These are phyloP conservation scores for Epirrhoe alternata DNA, from an alignment of 2,888 invertebrate species.

Conservation along the genomic window DNA sequence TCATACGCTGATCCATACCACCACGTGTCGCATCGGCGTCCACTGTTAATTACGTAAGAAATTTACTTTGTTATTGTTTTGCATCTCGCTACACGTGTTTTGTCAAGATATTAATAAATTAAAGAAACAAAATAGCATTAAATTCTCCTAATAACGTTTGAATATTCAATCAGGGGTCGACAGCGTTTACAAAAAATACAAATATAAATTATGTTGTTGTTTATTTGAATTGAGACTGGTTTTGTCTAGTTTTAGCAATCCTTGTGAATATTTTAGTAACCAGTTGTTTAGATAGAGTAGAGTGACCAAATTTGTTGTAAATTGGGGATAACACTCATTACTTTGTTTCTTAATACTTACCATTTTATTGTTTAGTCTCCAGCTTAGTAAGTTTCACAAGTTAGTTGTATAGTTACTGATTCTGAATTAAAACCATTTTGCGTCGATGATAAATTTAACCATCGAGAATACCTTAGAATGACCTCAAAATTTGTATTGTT, in stretches of 20 bases:
- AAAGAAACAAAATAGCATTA: not conserved
- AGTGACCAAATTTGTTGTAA: slow-evolving; percentile 28
- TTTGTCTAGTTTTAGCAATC: slow-evolving; percentile 44
- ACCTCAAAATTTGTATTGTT: not conserved
- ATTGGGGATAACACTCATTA: too few relatives aligned
- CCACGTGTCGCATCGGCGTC: slow-evolving; percentile 11
- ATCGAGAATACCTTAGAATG: not conserved
- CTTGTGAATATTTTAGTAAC: slow-evolving; percentile 47
- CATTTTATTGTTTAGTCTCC: not conserved
- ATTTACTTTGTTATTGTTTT: slow-evolving; percentile 22
- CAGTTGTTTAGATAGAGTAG: slow-evolving; percentile 19
- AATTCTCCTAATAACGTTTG: slow-evolving; percentile 3
- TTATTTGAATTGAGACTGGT: slow-evolving; percentile 28
- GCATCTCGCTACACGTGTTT: slow-evolving; percentile 10
- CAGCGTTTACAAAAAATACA: not conserved
- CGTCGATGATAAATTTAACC: not conserved
- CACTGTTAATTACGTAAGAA: not conserved
- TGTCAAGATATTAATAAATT: not conserved
- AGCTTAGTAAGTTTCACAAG: too few relatives aligned
- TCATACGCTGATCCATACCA: not conserved
- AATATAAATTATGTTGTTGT: slow-evolving; percentile 12
- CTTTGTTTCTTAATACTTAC: too few relatives aligned
- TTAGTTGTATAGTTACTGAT: not conserved
- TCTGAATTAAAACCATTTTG: not conserved
- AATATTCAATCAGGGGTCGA: slow-evolving; percentile 20